Percentiles rank a stretch among this genome's conserved stretches.
These are phyloP conservation scores for Furcifer pardalis DNA, from an alignment of 2,797 vertebrate genomes.

Conservation along the genomic window DNA sequence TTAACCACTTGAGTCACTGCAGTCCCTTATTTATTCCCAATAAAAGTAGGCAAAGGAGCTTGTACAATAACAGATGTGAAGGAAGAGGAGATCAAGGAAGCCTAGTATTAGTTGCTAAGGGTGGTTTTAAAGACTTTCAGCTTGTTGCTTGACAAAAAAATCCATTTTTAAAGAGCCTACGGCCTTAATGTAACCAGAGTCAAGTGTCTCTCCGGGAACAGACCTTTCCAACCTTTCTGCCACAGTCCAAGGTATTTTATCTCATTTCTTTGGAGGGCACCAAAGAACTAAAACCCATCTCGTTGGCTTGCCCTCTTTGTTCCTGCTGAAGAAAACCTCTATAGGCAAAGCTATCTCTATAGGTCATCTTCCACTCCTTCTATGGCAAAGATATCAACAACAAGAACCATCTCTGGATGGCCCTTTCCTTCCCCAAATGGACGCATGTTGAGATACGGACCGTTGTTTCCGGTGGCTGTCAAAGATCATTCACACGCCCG, in stretches of 20 bases:
- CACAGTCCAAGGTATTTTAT: neutral
- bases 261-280: neutral
- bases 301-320: neutral
- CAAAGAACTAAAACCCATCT: neutral
- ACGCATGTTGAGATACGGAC: neutral
- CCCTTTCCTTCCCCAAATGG: accelerated
- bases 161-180: too few relatives aligned
- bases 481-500: neutral
- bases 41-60: neutral
- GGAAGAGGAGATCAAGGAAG: too few relatives aligned
- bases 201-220: too few relatives aligned
- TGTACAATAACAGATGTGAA: neutral
- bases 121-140: neutral
- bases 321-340: accelerated
- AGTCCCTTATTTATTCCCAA: too few relatives aligned
- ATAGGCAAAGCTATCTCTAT: neutral
- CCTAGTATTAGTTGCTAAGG: neutral
- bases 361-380: neutral
- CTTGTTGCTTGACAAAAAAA: too few relatives aligned
- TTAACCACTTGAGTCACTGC: too few relatives aligned
- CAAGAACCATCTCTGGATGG: accelerated
- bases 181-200: neutral
- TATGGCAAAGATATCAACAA: neutral
- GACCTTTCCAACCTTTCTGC: neutral
- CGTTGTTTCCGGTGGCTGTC: too few relatives aligned